Conservation (phyloP, 2,888 invertebrate species). For the Osmoderma eremita region DNA sequence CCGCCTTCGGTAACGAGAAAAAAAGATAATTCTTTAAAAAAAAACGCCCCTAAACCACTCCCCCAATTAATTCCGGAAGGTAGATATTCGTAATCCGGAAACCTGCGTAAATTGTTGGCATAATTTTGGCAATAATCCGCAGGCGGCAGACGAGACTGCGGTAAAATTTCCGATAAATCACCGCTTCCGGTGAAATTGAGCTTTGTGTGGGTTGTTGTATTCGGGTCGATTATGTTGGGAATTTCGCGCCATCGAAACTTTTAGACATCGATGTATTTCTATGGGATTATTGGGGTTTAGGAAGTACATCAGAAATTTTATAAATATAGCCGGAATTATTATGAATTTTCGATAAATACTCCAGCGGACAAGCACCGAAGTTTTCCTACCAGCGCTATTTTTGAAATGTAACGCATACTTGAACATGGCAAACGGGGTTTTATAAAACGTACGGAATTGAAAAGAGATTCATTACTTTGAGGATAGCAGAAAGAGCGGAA, state of each 20-base stretch:
- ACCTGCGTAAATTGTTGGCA: background rate
- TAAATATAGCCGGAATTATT: too few relatives aligned
- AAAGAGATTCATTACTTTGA: background rate
- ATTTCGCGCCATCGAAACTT: background rate
- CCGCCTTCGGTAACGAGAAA: too few relatives aligned
- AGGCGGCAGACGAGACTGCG: background rate
- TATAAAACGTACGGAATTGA: background rate
- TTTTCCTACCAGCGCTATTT: too few relatives aligned
- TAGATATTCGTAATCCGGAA: background rate
- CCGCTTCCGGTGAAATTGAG: background rate
- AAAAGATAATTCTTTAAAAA: too few relatives aligned
- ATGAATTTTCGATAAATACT: too few relatives aligned
- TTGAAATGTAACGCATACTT: too few relatives aligned
- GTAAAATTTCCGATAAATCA: conserved; percentile 13
- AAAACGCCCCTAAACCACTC: background rate
- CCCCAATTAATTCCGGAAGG: background rate
- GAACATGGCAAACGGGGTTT: too few relatives aligned
- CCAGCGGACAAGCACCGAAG: too few relatives aligned
- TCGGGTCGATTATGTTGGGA: conserved; percentile 1
- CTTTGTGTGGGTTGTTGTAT: background rate
- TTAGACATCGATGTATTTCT: background rate
- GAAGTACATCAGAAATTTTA: too few relatives aligned
- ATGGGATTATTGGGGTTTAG: background rate
- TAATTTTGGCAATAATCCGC: conserved; percentile 7
- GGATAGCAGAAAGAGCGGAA: background rate